Evolutionary conservation across 2,113 vertebrate species (phyloP).

Genomic region (Serinus canaria): DNA sequence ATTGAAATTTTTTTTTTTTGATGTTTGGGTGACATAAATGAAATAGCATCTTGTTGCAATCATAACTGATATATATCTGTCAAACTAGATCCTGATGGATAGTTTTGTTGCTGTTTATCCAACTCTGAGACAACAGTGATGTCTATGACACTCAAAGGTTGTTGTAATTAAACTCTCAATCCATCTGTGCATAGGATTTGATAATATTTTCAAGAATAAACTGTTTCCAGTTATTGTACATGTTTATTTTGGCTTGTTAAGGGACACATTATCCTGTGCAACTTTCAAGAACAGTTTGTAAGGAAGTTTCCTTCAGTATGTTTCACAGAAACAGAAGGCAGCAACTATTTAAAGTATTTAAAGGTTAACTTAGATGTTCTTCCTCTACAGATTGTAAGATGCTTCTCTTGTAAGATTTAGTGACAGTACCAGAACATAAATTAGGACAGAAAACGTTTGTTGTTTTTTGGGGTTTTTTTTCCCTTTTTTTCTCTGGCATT

Average conservation of each 20-base stretch:
- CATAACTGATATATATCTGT: neutral
- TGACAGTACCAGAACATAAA: neutral
- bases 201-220: slow-evolving; percentile 64
- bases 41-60: slow-evolving; percentile 39
- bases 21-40: slow-evolving; percentile 8
- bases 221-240: slow-evolving; percentile 50
- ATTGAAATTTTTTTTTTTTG: neutral
- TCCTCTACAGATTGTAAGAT: neutral
- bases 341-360: neutral
- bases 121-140: slow-evolving; percentile 45
- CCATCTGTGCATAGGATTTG: slow-evolving; percentile 67
- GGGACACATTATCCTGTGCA: slow-evolving; percentile 34
- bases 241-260: slow-evolving; percentile 59
- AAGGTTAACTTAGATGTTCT: neutral
- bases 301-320: slow-evolving; percentile 20
- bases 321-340: slow-evolving; percentile 12
- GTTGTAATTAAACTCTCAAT: slow-evolving; percentile 69
- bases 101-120: slow-evolving; percentile 50
- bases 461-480: neutral
- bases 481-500: neutral
- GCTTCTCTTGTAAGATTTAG: neutral
- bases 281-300: slow-evolving; percentile 21
- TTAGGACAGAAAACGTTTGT: neutral
- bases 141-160: slow-evolving; percentile 33
- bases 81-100: slow-evolving; percentile 24